A percentile compares a stretch with the other conserved stretches of the same genome.
Evolutionary conservation across 1,140 invertebrate species (phyloP).

Genomic region (Polypedilum vanderplanki): DNA sequence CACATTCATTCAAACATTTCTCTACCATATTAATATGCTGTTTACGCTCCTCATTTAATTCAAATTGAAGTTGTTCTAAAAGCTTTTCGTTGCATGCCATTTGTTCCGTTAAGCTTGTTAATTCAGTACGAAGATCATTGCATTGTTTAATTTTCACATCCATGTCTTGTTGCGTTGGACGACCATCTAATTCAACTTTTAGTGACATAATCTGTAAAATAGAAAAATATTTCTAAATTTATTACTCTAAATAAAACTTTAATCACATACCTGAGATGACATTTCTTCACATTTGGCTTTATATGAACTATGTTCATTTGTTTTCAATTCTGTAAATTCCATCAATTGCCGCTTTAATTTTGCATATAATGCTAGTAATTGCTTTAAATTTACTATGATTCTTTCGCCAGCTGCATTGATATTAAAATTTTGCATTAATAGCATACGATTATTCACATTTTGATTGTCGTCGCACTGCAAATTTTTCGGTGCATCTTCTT

Average conservation of each 20-base stretch:
- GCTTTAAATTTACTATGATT: constrained; percentile 4
- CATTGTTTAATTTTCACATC: constrained; percentile 9
- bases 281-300: constrained; percentile 24
- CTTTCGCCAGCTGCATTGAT: background rate
- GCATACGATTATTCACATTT: constrained; percentile 9
- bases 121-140: constrained; percentile 16
- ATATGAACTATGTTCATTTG: constrained; percentile 8
- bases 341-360: constrained; percentile 8
- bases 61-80: background rate
- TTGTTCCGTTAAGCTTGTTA: background rate
- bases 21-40: background rate
- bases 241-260: background rate
- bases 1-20: background rate
- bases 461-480: constrained; percentile 25
- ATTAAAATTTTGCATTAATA: background rate
- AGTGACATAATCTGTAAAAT: background rate
- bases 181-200: background rate
- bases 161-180: constrained; percentile 7
- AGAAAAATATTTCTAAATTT: background rate
- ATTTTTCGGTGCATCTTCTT: background rate
- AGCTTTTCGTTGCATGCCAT: constrained; percentile 4
- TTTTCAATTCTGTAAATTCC: constrained; percentile 3
- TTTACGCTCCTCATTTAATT: background rate
- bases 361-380: constrained; percentile 20
- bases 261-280: background rate